Percentiles rank a stretch among this genome's conserved stretches.
Evolutionary conservation across 2,113 vertebrate species (phyloP).

Genomic region (Coryphaenoides rupestris): DNA sequence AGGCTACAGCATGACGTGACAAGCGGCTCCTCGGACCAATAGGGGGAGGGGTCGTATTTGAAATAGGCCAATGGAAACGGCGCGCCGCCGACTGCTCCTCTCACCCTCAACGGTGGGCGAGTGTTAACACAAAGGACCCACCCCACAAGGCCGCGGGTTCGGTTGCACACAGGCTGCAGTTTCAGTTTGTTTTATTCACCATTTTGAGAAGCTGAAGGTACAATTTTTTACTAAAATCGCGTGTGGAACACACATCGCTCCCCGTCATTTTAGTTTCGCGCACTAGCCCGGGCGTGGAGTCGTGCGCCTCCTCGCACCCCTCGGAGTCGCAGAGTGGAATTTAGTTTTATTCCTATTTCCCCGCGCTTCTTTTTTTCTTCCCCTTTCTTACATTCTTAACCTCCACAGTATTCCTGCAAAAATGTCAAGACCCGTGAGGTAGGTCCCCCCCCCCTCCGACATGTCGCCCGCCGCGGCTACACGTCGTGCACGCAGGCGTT

Average conservation of each 20-base stretch:
- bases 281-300: conserved; percentile 56
- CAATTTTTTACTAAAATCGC: conserved; percentile 67
- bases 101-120: conserved; percentile 47
- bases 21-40: conserved; percentile 40
- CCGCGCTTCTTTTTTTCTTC: conserved; percentile 51
- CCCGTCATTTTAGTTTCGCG: conserved; percentile 58
- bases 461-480: conserved; percentile 46
- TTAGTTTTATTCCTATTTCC: conserved; percentile 50
- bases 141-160: conserved; percentile 61
- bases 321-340: conserved; percentile 64
- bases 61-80: conserved; percentile 56
- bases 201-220: conserved; percentile 79
- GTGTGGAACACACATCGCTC: conserved; percentile 47
- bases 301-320: conserved; percentile 53
- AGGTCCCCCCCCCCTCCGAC: conserved; percentile 68
- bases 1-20: conserved; percentile 32
- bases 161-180: conserved; percentile 78
- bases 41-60: conserved; percentile 28
- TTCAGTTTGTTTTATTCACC: conserved; percentile 86
- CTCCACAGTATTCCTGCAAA: conserved; percentile 77
- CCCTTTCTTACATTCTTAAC: conserved; percentile 62
- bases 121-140: conserved; percentile 17
- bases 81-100: conserved; percentile 25
- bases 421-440: conserved; percentile 82
- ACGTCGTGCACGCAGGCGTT: conserved; percentile 38